Percentiles rank a stretch among this genome's conserved stretches.
Evolutionary conservation across 2,888 invertebrate species (phyloP).

Genomic region (Cryptus armator): DNA sequence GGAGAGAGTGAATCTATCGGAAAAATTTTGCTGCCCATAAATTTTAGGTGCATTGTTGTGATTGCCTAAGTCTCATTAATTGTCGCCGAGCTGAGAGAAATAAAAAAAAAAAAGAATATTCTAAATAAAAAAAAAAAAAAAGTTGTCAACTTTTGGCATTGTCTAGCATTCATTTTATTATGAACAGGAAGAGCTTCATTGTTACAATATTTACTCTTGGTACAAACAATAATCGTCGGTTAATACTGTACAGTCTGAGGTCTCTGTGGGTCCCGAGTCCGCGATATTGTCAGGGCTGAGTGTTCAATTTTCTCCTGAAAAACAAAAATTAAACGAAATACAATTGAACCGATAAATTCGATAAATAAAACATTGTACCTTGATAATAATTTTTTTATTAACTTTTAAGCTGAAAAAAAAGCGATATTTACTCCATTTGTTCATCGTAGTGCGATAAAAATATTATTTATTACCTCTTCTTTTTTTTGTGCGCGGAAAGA

Average conservation of each 20-base stretch:
- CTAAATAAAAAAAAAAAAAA: conserved; percentile 60
- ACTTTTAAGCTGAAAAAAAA: background rate
- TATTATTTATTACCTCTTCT: conserved; percentile 86
- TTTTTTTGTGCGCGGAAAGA: conserved; percentile 93
- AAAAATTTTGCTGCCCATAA: background rate
- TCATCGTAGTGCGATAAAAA: background rate
- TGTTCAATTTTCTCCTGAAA: conserved; percentile 83
- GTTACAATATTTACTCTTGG: conserved; percentile 83
- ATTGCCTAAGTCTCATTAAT: conserved; percentile 41
- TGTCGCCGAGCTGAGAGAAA: conserved; percentile 45
- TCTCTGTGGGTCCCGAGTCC: conserved; percentile 82
- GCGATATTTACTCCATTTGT: background rate
- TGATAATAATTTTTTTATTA: conserved; percentile 8
- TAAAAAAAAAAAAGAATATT: conserved; percentile 56
- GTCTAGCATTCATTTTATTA: conserved; percentile 85
- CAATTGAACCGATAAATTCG: background rate
- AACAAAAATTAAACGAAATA: conserved; percentile 70
- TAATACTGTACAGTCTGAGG: conserved; percentile 85
- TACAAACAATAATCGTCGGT: conserved; percentile 84
- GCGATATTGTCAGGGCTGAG: conserved; percentile 84
- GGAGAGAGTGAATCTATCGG: too few relatives aligned
- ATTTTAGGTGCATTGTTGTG: conserved; percentile 30
- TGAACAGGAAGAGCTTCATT: conserved; percentile 82
- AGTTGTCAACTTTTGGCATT: conserved; percentile 79
- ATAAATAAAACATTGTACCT: background rate